A percentile compares a stretch with the other conserved stretches of the same genome.
Evolutionary conservation across 2,113 vertebrate species (phyloP).

Genomic region (Eurystomus gularis): DNA sequence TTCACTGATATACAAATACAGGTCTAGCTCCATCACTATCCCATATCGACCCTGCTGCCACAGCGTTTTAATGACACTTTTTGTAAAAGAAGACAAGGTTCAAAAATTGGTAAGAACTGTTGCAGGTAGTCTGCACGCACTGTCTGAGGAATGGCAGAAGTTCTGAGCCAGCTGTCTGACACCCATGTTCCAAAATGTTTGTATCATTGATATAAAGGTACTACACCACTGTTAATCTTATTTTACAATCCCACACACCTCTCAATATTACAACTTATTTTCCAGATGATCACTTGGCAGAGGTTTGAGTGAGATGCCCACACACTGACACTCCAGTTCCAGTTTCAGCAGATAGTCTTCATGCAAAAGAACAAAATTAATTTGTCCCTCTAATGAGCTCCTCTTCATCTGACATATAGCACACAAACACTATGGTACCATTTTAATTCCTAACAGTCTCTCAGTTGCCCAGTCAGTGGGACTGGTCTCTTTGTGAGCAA

Average conservation of each 20-base stretch:
- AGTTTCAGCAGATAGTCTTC: not conserved
- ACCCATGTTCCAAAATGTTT: not conserved
- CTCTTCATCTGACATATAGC: not conserved
- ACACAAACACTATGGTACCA: not conserved
- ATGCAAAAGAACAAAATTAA: not conserved
- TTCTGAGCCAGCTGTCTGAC: not conserved
- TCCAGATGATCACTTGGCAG: not conserved
- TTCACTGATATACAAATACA: not conserved
- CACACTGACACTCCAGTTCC: not conserved
- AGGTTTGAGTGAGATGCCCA: not conserved
- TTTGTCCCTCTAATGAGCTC: not conserved
- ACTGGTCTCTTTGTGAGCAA: not conserved
- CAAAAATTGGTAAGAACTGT: not conserved
- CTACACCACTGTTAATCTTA: not conserved
- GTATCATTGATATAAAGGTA: not conserved
- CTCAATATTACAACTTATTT: not conserved
- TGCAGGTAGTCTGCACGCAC: not conserved
- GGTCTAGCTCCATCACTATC: not conserved
- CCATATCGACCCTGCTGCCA: not conserved
- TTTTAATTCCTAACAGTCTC: not conserved
- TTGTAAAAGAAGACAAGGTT: not conserved
- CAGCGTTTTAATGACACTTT: not conserved
- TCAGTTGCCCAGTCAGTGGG: not conserved
- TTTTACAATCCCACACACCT: not conserved
- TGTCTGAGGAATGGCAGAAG: rapidly evolving